A percentile compares a stretch with the other conserved stretches of the same genome.
These are phyloP conservation scores for Sthenelais limicola DNA, from an alignment of 2,888 invertebrate genomes.

Conservation along the genomic window DNA sequence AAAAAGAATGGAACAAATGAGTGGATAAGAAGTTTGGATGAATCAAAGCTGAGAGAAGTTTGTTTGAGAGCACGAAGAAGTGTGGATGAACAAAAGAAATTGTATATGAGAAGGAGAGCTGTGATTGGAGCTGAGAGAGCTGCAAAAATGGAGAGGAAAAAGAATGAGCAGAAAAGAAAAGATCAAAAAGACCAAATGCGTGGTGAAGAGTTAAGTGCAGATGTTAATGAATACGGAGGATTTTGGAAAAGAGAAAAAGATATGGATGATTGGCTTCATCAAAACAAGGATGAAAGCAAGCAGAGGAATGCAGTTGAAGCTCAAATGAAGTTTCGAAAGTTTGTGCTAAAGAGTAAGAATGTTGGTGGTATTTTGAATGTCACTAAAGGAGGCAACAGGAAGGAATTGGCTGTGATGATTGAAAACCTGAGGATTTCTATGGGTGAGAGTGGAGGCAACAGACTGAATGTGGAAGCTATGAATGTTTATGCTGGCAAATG, in stretches of 20 bases:
- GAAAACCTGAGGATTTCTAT: neutral
- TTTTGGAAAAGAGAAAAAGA: neutral
- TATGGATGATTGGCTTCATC: neutral
- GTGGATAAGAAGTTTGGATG: neutral
- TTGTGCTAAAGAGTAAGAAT: slow-evolving; percentile 9
- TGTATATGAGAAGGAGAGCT: slow-evolving; percentile 3
- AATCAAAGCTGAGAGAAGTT: neutral
- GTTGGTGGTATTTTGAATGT: slow-evolving; percentile 7
- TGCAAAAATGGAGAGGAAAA: neutral
- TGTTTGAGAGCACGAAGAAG: slow-evolving; percentile 2
- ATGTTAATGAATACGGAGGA: neutral
- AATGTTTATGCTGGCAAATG: neutral
- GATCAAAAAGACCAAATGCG: neutral
- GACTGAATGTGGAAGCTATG: neutral
- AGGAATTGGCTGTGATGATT: neutral
- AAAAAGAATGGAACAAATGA: slow-evolving; percentile 17
- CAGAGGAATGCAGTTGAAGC: neutral
- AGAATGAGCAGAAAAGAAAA: neutral
- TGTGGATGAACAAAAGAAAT: slow-evolving; percentile 20
- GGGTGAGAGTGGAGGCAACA: neutral
- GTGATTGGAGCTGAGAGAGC: slow-evolving; percentile 11
- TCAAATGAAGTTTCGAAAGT: slow-evolving; percentile 17
- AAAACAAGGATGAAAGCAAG: neutral
- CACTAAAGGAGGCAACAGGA: neutral
- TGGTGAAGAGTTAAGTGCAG: neutral